Conservation (phyloP, 1,140 invertebrate species). For the Trichoplusia ni region DNA sequence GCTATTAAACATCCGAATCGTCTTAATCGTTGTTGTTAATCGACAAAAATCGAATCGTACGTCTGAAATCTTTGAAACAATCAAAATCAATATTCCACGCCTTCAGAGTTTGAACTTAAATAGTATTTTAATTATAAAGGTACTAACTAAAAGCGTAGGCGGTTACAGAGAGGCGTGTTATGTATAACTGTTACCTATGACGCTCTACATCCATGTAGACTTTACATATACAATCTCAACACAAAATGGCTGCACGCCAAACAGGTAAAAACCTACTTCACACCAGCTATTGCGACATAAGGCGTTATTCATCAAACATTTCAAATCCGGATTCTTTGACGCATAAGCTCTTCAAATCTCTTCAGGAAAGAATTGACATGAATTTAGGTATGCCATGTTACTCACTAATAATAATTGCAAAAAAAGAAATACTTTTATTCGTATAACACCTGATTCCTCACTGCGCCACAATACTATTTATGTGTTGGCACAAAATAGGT, state of each 20-base stretch:
- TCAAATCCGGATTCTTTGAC: no score
- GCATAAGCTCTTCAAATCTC: no score
- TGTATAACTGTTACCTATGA: background rate
- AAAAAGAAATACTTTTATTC: background rate
- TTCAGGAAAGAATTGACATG: no score
- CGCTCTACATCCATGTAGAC: no score
- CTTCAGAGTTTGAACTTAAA: slow-evolving; percentile 2
- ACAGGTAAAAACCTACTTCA: no score
- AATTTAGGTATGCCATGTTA: background rate
- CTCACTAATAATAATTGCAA: slow-evolving; percentile 2
- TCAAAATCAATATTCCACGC: slow-evolving; percentile 8
- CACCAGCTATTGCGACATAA: no score
- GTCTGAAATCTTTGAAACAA: background rate
- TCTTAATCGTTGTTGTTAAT: background rate
- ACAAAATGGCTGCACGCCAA: no score
- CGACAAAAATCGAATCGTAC: background rate
- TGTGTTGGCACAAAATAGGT: slow-evolving; percentile 46
- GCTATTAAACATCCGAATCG: background rate
- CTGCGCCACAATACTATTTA: slow-evolving; percentile 37
- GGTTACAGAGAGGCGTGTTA: background rate
- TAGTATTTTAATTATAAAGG: background rate
- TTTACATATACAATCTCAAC: background rate
- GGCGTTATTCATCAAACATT: no score
- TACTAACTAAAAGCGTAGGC: background rate
- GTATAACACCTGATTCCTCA: slow-evolving; percentile 35